phyloP scores from a whole-genome alignment of 2,888 invertebrate genomes.

The Cerceris ruficornis region DNA sequence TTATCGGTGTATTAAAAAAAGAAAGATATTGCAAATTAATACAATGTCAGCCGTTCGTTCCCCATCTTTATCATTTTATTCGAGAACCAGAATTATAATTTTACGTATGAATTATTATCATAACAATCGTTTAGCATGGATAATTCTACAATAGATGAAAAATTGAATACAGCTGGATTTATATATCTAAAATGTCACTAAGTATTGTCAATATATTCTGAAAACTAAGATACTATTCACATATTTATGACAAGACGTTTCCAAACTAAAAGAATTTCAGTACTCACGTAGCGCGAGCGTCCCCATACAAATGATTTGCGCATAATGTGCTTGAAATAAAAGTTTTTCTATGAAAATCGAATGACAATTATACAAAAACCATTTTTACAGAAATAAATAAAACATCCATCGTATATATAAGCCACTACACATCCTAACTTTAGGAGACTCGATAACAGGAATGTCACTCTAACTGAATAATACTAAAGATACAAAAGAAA shows the following conservation, averaged over 20 bases:
- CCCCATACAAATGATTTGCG: not conserved
- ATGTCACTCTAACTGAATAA: constrained; percentile 35
- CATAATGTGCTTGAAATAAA: not conserved
- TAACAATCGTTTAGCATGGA: no score
- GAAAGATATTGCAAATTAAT: no score
- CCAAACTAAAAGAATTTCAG: not conserved
- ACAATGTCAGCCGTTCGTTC: no score
- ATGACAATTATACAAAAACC: constrained; percentile 19
- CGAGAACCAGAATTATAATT: no score
- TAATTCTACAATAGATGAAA: constrained; percentile 23
- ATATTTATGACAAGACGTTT: not conserved
- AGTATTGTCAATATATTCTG: constrained; percentile 11
- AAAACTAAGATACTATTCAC: constrained; percentile 15
- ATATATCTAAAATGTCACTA: constrained; percentile 23
- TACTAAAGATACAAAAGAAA: constrained; percentile 24
- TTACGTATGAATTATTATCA: no score
- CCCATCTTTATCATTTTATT: no score
- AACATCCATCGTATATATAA: constrained; percentile 23
- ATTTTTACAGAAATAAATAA: constrained; percentile 29
- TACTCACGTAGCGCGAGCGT: not conserved
- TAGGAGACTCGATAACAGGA: constrained; percentile 19
- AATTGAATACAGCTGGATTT: constrained; percentile 21
- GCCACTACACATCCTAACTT: not conserved
- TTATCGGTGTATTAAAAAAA: no score
- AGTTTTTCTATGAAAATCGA: constrained; percentile 3